These are phyloP conservation scores for Pangasianodon hypophthalmus DNA, from an alignment of 2,113 vertebrate genomes.

Conservation along the genomic window DNA sequence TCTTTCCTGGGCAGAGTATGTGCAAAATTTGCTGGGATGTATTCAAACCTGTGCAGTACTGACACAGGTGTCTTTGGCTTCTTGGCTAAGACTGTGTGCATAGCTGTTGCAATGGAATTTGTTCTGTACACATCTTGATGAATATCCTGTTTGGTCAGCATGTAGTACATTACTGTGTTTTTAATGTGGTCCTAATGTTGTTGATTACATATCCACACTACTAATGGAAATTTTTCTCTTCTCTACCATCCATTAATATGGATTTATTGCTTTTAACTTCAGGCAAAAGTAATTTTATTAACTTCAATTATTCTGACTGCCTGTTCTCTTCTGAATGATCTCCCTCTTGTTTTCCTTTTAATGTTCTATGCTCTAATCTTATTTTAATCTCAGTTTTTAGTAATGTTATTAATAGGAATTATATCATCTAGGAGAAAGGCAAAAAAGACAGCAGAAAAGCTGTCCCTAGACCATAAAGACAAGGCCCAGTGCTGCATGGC, in stretches of 20 bases:
- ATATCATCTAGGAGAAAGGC: not conserved
- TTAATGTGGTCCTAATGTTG: not conserved
- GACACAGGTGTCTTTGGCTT: not conserved
- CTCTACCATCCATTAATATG: too few species aligned
- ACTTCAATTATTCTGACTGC: conserved; percentile 2
- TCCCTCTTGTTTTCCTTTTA: not conserved
- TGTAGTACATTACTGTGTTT: not conserved
- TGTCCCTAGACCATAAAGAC: not conserved
- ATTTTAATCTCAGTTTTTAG: not conserved
- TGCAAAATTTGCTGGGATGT: not conserved
- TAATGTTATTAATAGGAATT: not conserved
- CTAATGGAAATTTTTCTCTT: not conserved
- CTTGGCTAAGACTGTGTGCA: not conserved
- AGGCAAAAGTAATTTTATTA: conserved; percentile 10
- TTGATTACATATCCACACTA: not conserved
- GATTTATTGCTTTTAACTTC: conserved; percentile 20
- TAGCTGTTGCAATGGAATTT: not conserved
- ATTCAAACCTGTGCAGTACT: not conserved
- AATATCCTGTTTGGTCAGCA: not conserved
- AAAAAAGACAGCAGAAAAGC: not conserved
- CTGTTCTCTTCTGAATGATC: not conserved
- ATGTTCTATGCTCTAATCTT: conserved; percentile 4
- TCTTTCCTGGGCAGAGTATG: not conserved
- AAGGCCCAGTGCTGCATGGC: not conserved
- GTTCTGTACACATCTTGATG: not conserved